Conservation (phyloP, 1,140 invertebrate species). For the Drosophila insularis region DNA sequence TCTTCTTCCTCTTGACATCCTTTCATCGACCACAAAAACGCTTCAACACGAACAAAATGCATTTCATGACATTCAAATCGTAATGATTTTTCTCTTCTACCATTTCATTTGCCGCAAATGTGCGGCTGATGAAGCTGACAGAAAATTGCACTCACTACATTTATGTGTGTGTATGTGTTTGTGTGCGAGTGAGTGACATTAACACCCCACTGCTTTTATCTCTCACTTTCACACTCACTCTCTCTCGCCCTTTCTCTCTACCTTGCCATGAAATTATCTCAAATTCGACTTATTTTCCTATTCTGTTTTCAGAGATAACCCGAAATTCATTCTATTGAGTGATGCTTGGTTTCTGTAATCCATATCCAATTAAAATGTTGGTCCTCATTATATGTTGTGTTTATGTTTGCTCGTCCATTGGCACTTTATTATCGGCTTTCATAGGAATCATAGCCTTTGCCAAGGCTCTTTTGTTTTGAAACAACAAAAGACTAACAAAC, state of each 20-base stretch:
- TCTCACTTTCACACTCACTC: neutral
- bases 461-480: neutral
- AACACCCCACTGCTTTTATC: neutral
- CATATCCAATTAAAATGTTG: constrained; percentile 56
- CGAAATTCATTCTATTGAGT: neutral
- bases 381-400: constrained; percentile 5
- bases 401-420: too few species aligned
- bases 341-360: constrained; percentile 34
- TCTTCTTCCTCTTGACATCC: neutral
- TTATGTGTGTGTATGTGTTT: constrained; percentile 11
- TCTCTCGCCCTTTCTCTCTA: neutral
- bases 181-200: constrained; percentile 40
- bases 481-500: constrained; percentile 9
- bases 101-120: constrained; percentile 60
- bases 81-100: constrained; percentile 63
- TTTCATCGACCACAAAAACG: neutral
- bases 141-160: constrained; percentile 51
- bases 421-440: neutral
- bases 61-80: constrained; percentile 68
- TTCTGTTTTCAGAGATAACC: constrained; percentile 4
- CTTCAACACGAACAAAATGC: constrained; percentile 38
- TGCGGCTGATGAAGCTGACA: constrained; percentile 45
- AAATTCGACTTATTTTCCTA: neutral
- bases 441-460: neutral
- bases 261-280: neutral